Evolutionary conservation across 2,888 invertebrate genomes (phyloP), one percentile per base, ranked within the genome.

Genomic region (Leptogaster cylindrica): DNA sequence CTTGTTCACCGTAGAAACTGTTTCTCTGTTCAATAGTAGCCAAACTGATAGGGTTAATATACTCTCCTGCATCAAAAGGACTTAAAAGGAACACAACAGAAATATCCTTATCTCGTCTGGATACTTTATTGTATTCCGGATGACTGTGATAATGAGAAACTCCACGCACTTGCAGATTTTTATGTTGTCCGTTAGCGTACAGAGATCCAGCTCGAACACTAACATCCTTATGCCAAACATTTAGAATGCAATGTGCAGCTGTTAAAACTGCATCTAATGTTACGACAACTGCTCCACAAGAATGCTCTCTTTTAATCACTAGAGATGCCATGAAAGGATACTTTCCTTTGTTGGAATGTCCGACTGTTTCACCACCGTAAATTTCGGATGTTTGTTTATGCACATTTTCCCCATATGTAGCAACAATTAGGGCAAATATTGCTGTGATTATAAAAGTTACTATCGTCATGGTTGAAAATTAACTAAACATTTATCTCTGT

Each of bases 211-310:
- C 46, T 25, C 25, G 20, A 3, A 46, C 25, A 12, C n/a, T 1
- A 10, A 8, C 20, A 1, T 20, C 18, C 1, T 20, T 46, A n/a
- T 23, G 20, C 3, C 6, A 3, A 1, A 12, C 46, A n/a, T 3
- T 46, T 1, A 20, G n/a, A n/a, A n/a, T 8, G 20, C 46, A 46
- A 46, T 46, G 46, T 23, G 23, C 46, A 2, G 46, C 46, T 7
- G 46, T 23, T 6, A 46, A 25, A 23, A 46, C 23, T 5, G 46
- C 46, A 2, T 20, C n/a, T 1, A 18, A 7, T 23, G 1, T 20
- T n/a, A 46, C 25, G n/a, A 46, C 4, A 2, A 6, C 16, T 51
- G 51, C 51, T 27, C 51, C 51, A n/a, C 51, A 51, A 27, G 28
- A 3, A 16, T 27, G 27, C 2, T 10, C 16, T 4, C 14, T 12